Evolutionary conservation across 2,888 invertebrate genomes (phyloP), one percentile per base, ranked within the genome.

Genomic region (Taenaris catops): DNA sequence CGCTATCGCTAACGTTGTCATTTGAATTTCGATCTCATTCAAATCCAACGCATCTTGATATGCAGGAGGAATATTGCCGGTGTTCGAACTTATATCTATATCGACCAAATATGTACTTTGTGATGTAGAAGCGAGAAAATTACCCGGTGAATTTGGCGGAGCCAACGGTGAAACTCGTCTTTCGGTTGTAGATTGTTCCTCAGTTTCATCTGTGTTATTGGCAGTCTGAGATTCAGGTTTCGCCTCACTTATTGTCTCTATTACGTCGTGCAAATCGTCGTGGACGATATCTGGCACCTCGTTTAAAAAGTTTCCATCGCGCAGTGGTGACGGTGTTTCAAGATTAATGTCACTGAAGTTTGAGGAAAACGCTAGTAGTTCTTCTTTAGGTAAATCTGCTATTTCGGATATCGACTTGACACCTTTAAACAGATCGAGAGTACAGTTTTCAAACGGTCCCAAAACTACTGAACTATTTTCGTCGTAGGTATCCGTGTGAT

Each of bases 401-500:
- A 74, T 55, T 21, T 88, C 81, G 1, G 51, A 52, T n/a, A 42
- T 33, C 0, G 88, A 75, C 61, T 89, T 89, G 0, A 79, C 52
- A 1, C 80, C 84, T 51, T 83, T 88, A 53, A 79, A 88, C 17
- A 81, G 63, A 38, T 89, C 89, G 18, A 88, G 58, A 0, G 87
- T 74, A 49, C 84, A 88, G 49, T 89, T 89, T 46, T 89, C 89
- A 48, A 89, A 89, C 0, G 90, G 87, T 1, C 90, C 90, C 19
- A 90, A 50, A 5, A 90, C 88, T 2, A 90, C 89, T n/a, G 86
- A 86, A 37, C 86, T 83, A 53, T 87, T 79, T 54, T 83, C 83
- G 25, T 84, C 79, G 42, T 74, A 83, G 0, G 86, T 86, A 27
- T 86, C 86, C 3, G 70, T 87, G 31, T 66, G 86, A 39, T 72